Evolutionary conservation across 2,113 vertebrate genomes (phyloP), one percentile per base, ranked within the genome.

Genomic region (Thunnus thynnus): DNA sequence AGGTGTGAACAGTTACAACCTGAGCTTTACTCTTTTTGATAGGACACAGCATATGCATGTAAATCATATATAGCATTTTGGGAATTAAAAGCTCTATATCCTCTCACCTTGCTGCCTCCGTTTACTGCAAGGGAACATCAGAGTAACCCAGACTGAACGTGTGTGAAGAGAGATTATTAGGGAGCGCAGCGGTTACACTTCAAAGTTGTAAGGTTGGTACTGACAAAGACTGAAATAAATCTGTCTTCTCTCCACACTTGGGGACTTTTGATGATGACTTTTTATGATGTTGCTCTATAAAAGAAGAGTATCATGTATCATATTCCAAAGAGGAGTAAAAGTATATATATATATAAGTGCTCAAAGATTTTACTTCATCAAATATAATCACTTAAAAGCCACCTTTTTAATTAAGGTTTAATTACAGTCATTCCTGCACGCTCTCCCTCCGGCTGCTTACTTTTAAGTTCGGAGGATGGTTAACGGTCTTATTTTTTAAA

Each of bases 241-340:
- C 64, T 32, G 46, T 83, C 75, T 52, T 51, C 41, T 17, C 52
- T 78, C 46, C 56, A 20, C 25, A 11, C 5, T 17, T 0, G 13
- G 82, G 86, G 85, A 75, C 41, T 90, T 88, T 86, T 85, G 50
- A 61, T 14, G 72, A 60, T 11, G 62, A 51, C 51, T 68, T 46
- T 44, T 69, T 84, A 27, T 65, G 22, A 27, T 30, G 27, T 30
- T 30, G 27, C 27, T 30, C 27, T 30, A 30, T 30, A 30, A 30
- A 30, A 30, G 1, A 30, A 30, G 4, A 30, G 4, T 66, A 82
- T 80, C 32, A 0, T 36, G 46, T 52, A 60, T 90, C 78, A 17
- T 80, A 61, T 88, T 91, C 83, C 88, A 91, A 86, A 90, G 76
- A 79, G 46, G 41, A 80, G 70, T 27, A 27, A 20, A 72, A 60